These are phyloP conservation scores for Muraenolepis orangiensis DNA, from an alignment of 2,797 vertebrate genomes.

Conservation along the genomic window DNA sequence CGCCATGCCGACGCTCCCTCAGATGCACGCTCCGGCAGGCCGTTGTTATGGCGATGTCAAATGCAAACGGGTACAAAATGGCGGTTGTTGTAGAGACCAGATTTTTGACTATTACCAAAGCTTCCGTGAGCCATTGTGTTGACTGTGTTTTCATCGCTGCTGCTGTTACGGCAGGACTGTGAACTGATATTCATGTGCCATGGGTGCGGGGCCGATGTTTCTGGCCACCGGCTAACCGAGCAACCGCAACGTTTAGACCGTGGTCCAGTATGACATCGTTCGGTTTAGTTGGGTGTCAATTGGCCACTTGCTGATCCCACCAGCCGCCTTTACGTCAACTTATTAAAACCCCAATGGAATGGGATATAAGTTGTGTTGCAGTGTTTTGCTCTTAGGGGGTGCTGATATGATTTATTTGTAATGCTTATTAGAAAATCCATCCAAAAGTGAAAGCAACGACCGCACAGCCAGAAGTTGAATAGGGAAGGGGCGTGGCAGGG, in stretches of 20 bases:
- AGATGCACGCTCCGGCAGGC: constrained; percentile 64
- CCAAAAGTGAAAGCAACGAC: constrained; percentile 28
- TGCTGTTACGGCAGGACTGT: constrained; percentile 50
- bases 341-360: background rate
- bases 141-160: constrained; percentile 30
- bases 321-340: constrained; percentile 4
- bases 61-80: constrained; percentile 84
- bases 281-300: background rate
- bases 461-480: constrained; percentile 41
- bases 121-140: constrained; percentile 30
- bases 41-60: constrained; percentile 87
- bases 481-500: constrained; percentile 54
- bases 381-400: background rate
- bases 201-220: background rate
- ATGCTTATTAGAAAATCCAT: background rate
- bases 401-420: background rate
- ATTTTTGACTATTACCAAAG: constrained; percentile 51
- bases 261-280: background rate
- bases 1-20: constrained; percentile 65
- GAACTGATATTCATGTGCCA: background rate
- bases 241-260: background rate
- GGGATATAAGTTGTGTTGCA: constrained; percentile 7
- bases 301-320: background rate
- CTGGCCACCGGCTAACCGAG: background rate
- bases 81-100: constrained; percentile 79